These are phyloP conservation scores for Gephyroberyx darwinii DNA, from an alignment of 2,797 vertebrate species.

Conservation along the genomic window DNA sequence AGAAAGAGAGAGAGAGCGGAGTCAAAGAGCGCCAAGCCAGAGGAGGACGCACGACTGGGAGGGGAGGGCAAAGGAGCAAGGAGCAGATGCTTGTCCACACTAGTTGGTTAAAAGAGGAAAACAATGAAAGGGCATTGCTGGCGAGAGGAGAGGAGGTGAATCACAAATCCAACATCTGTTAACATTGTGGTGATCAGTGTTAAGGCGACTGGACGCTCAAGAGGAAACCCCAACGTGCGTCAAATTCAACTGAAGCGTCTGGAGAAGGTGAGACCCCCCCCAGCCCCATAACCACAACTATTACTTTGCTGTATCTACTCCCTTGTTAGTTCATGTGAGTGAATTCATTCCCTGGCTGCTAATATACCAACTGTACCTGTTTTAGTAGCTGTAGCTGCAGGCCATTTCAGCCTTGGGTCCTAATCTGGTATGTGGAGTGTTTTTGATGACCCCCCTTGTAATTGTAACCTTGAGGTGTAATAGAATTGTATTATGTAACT, in stretches of 20 bases:
- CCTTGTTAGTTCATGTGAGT: no score
- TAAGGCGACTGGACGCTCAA: neutral
- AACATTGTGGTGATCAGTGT: neutral
- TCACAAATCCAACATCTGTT: no score
- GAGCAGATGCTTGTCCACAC: neutral
- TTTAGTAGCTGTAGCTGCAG: neutral
- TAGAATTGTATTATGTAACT: no score
- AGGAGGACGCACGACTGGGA: slow-evolving; percentile 16
- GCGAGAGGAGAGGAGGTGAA: neutral
- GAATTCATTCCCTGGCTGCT: no score
- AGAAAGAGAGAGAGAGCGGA: neutral
- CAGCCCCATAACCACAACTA: neutral
- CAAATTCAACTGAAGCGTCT: slow-evolving; percentile 3
- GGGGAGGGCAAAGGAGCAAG: slow-evolving; percentile 33
- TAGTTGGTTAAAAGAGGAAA: neutral
- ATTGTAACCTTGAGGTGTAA: no score
- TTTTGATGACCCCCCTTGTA: neutral
- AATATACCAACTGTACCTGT: neutral
- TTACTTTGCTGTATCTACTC: neutral
- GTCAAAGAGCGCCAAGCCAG: slow-evolving; percentile 13
- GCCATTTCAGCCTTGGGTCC: neutral
- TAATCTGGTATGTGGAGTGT: neutral
- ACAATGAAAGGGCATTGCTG: neutral
- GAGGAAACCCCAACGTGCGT: slow-evolving; percentile 2
- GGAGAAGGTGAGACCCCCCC: slow-evolving; percentile 59